phyloP scores from a whole-genome alignment of 2,888 invertebrate species.

The Drosophila neoperkinsi region DNA sequence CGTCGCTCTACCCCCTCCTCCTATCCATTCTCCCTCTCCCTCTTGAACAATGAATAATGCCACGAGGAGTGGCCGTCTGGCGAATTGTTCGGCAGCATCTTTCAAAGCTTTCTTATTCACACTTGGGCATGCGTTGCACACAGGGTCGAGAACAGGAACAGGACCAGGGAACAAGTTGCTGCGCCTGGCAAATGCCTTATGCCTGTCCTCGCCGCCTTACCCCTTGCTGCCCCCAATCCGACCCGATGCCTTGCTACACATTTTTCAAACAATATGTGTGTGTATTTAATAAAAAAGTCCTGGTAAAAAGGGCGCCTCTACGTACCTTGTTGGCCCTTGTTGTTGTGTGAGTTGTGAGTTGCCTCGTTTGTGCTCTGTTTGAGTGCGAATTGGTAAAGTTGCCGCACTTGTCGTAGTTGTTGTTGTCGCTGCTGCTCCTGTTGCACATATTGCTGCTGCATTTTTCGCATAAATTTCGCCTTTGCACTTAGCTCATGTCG shows the following conservation, averaged over 20 bases:
- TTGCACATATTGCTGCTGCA: conserved; percentile 76
- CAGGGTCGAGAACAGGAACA: background rate
- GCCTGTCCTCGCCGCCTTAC: conserved; percentile 19
- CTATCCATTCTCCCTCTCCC: no score
- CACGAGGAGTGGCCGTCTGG: conserved; percentile 11
- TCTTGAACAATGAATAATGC: conserved; percentile 40
- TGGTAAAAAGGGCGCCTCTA: conserved; percentile 22
- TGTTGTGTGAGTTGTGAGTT: conserved; percentile 7
- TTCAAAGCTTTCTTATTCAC: conserved; percentile 72
- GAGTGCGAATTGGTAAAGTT: conserved; percentile 23
- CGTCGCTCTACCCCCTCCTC: background rate
- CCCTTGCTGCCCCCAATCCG: background rate
- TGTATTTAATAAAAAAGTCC: conserved; percentile 36
- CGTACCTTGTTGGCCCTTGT: conserved; percentile 52
- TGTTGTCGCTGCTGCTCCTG: conserved; percentile 40
- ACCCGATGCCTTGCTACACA: conserved; percentile 12
- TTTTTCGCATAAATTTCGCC: conserved; percentile 80
- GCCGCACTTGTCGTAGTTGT: conserved; percentile 12
- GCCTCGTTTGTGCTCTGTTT: conserved; percentile 18
- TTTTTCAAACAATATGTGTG: conserved; percentile 44
- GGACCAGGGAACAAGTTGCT: conserved; percentile 10
- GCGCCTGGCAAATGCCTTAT: conserved; percentile 50
- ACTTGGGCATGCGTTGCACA: conserved; percentile 48
- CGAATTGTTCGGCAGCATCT: conserved; percentile 24
- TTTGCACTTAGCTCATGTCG: conserved; percentile 78